Evolutionary conservation across 2,113 vertebrate genomes (phyloP).

Genomic region (Spermophilus dauricus): DNA sequence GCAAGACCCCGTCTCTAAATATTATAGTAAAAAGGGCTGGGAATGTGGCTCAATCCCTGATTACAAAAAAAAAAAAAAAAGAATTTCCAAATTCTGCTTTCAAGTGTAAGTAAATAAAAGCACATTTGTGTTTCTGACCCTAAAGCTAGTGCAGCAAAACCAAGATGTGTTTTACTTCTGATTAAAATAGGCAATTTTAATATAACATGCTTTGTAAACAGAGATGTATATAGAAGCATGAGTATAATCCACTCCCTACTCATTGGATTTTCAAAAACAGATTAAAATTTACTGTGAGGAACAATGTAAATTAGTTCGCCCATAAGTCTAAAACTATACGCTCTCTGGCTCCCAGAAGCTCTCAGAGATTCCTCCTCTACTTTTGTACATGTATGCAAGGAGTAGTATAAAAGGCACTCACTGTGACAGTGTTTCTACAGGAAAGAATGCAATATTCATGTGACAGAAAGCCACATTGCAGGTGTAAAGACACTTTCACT

Average conservation of each 20-base stretch:
- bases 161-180: neutral
- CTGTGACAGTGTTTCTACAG: neutral
- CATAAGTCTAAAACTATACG: neutral
- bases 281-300: constrained; percentile 3
- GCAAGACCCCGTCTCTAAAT: too few species aligned
- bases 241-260: neutral
- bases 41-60: too few species aligned
- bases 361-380: neutral
- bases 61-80: too few species aligned
- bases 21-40: too few species aligned
- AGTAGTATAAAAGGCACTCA: neutral
- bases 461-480: neutral
- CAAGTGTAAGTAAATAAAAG: neutral
- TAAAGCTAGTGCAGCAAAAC: neutral
- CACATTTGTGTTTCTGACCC: neutral
- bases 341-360: neutral
- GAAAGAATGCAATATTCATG: neutral
- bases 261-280: neutral
- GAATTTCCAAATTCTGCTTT: neutral
- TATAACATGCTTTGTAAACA: neutral
- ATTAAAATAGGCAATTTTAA: neutral
- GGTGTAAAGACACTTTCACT: neutral
- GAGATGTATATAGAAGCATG: neutral
- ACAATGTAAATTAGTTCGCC: neutral
- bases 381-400: neutral